Evolutionary conservation across 2,888 invertebrate genomes (phyloP), one percentile per base, ranked within the genome.

Genomic region (Eurois occulta): DNA sequence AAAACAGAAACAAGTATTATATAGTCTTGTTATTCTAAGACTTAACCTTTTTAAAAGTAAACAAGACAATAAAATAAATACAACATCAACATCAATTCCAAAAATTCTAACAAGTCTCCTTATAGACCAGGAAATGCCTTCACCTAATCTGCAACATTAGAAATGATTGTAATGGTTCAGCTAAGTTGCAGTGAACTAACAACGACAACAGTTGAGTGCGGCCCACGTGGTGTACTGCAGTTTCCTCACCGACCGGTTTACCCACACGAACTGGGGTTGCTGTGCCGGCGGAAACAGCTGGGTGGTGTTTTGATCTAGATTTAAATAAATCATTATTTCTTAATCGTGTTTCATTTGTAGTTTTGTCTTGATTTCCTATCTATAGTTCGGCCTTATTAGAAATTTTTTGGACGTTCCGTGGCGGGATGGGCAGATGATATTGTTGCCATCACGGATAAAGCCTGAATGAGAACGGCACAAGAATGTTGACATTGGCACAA

Each of bases 201-300:
- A 75, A 69, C 69, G 80, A 67, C 77, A 60, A 48, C 71, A 77
- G 78, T 73, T 41, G 75, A 75, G 74, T 79, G 71, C 90, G 77
- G 81, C 89, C 91, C 93, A 92, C 93, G 93, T 92, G 90, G 86
- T 52, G 38, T 35, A 88, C 85, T 79, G 85, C 86, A 82, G 91
- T 92, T 94, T 92, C 92, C 92, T 92, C 90, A 83, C 87, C 80
- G 72, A 90, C 92, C 85, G 88, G 91, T 90, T 92, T 90, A 83
- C 86, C 80, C 88, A 83, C 86, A 79, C 48, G 32, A 60, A 13
- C 76, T 84, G 72, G 69, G 90, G 92, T 80, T 6, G 5, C 43
- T 85, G 10, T 89, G 73, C 10, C 1, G 88, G 92, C 91, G 93
- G 71, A 4, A 11, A 62, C 24, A 38, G 38, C 16, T 41, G n/a